Evolutionary conservation across 2,113 vertebrate species (phyloP).

Genomic region (Noturus placidus): DNA sequence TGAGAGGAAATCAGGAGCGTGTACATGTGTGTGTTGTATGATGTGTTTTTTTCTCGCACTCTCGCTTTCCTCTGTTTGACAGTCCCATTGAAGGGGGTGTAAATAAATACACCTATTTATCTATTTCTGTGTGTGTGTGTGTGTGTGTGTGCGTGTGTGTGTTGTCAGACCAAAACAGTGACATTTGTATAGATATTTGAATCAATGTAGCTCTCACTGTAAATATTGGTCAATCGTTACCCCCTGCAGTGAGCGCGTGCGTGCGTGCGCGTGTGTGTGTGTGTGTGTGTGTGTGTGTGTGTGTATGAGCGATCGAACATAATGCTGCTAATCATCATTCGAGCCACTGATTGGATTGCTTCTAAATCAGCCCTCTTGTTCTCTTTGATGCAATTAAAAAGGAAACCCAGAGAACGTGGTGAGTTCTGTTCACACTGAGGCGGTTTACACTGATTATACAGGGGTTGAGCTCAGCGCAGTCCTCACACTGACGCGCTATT

Average conservation of each 20-base stretch:
- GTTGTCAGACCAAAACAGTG: neutral
- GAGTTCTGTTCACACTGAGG: neutral
- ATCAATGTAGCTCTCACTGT: constrained; percentile 2
- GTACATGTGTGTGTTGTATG: too few relatives aligned
- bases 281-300: neutral
- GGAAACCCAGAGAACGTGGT: constrained; percentile 9
- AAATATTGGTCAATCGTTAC: constrained; percentile 5
- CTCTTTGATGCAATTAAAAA: constrained; percentile 24
- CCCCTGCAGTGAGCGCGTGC: neutral
- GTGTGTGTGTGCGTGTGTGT: neutral
- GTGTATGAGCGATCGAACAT: neutral
- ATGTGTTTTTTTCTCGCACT: too few relatives aligned
- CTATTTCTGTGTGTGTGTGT: neutral
- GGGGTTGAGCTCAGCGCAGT: neutral
- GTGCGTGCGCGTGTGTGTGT: neutral
- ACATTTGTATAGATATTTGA: neutral
- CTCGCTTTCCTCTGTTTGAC: too few relatives aligned
- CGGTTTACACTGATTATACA: constrained; percentile 3
- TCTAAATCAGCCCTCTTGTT: constrained; percentile 26
- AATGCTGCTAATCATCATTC: constrained; percentile 4
- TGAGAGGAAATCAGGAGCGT: too few relatives aligned
- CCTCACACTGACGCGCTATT: neutral
- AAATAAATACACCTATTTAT: too few relatives aligned
- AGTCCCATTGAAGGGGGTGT: too few relatives aligned
- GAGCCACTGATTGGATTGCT: neutral